These are phyloP conservation scores for Anguilla obscura DNA, from an alignment of 2,797 vertebrate species.

Conservation along the genomic window DNA sequence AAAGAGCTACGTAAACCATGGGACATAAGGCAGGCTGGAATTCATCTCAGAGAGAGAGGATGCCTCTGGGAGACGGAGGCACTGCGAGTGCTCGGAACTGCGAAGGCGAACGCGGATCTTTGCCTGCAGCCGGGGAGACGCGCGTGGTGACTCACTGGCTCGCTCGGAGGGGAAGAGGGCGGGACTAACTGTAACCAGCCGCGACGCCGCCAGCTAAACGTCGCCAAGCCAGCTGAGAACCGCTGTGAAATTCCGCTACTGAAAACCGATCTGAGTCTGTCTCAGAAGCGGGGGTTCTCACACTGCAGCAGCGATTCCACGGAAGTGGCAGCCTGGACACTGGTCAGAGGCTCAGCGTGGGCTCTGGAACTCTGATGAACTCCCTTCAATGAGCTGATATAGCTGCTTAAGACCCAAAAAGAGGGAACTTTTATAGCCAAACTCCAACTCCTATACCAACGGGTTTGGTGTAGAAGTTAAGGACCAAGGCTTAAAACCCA, in stretches of 20 bases:
- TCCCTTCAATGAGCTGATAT: not conserved
- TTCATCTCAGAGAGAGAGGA: not conserved
- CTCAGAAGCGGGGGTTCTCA: not conserved
- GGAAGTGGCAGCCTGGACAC: not conserved
- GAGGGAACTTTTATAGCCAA: not conserved
- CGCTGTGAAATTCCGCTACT: not conserved
- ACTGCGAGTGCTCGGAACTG: not conserved
- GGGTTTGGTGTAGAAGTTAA: no score
- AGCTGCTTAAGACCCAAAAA: not conserved
- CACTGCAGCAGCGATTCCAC: no score
- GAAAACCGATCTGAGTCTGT: not conserved
- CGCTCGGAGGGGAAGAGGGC: not conserved
- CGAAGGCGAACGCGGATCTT: not conserved
- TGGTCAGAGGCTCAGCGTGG: not conserved
- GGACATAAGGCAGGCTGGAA: not conserved
- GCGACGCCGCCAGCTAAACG: not conserved
- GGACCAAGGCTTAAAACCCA: no score
- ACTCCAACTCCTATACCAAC: not conserved
- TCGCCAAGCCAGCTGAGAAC: not conserved
- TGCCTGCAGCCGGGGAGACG: not conserved
- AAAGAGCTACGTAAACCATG: not conserved
- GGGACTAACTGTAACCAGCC: not conserved
- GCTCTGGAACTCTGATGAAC: not conserved
- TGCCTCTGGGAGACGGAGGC: not conserved
- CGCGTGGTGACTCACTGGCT: not conserved